Evolutionary conservation across 2,888 invertebrate genomes (phyloP).

Genomic region (Drosophila glabriapex): DNA sequence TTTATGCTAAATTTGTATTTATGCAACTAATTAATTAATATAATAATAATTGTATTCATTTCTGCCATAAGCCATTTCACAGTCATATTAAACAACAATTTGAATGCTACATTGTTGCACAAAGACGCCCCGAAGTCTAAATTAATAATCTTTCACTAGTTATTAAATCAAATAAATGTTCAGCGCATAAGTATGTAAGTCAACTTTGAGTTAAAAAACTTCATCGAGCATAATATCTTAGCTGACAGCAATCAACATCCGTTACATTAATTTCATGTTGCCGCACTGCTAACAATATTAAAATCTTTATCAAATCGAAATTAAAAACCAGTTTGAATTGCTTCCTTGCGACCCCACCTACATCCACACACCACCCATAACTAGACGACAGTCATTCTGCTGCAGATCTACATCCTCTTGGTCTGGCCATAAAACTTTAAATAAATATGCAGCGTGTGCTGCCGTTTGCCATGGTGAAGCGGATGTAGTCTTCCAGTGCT

Average conservation of each 20-base stretch:
- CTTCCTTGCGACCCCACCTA: conserved; percentile 55
- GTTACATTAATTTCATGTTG: conserved; percentile 71
- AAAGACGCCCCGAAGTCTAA: background rate
- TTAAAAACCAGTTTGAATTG: conserved; percentile 76
- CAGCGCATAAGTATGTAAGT: background rate
- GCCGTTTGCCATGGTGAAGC: conserved; percentile 38
- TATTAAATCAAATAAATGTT: background rate
- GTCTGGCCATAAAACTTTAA: conserved; percentile 73
- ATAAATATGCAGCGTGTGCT: conserved; percentile 77
- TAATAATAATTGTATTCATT: background rate
- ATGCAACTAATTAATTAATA: too few relatives aligned
- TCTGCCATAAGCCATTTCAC: background rate
- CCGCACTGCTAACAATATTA: conserved; percentile 67
- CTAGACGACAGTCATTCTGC: conserved; percentile 24
- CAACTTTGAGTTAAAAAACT: conserved; percentile 19
- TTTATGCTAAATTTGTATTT: too few relatives aligned
- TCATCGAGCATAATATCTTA: conserved; percentile 52
- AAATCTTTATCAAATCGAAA: conserved; percentile 79
- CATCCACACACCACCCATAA: conserved; percentile 4
- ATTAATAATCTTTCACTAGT: background rate
- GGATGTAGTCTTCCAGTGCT: conserved; percentile 42
- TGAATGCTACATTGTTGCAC: background rate
- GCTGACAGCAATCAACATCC: conserved; percentile 68
- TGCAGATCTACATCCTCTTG: conserved; percentile 46
- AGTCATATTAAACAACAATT: background rate